Percentiles rank a stretch among this genome's conserved stretches.
Evolutionary conservation across 2,888 invertebrate genomes (phyloP).

Genomic region (Sarcophaga subvicina): DNA sequence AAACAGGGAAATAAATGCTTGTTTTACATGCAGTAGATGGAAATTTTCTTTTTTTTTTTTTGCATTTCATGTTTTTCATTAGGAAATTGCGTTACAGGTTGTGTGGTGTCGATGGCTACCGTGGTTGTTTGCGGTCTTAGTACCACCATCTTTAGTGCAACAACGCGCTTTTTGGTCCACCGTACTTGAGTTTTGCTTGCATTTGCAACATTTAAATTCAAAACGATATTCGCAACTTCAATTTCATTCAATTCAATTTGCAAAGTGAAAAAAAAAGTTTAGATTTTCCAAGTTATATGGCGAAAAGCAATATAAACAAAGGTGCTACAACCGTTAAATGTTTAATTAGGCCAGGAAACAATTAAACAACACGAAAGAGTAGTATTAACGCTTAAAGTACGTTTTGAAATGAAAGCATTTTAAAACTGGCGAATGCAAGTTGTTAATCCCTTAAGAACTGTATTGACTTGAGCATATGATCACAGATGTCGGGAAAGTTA

Average conservation of each 20-base stretch:
- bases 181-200: no score
- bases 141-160: background rate
- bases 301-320: conserved; percentile 15
- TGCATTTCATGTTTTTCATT: conserved; percentile 13
- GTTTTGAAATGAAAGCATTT: conserved; percentile 35
- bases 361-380: conserved; percentile 65
- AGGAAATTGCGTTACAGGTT: conserved; percentile 39
- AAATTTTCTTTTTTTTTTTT: background rate
- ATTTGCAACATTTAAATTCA: no score
- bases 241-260: conserved; percentile 8
- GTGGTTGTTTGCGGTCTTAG: conserved; percentile 34
- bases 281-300: background rate
- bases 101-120: conserved; percentile 19
- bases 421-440: conserved; percentile 23
- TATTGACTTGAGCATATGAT: no score
- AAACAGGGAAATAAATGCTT: conserved; percentile 37
- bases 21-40: conserved; percentile 35
- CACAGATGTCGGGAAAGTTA: no score
- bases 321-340: conserved; percentile 62
- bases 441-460: conserved; percentile 29
- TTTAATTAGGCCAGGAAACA: conserved; percentile 70
- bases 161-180: no score
- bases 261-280: conserved; percentile 3
- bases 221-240: conserved; percentile 23
- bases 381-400: conserved; percentile 27